Conservation (phyloP, 2,888 invertebrate genomes). For the Melanophora roralis region DNA sequence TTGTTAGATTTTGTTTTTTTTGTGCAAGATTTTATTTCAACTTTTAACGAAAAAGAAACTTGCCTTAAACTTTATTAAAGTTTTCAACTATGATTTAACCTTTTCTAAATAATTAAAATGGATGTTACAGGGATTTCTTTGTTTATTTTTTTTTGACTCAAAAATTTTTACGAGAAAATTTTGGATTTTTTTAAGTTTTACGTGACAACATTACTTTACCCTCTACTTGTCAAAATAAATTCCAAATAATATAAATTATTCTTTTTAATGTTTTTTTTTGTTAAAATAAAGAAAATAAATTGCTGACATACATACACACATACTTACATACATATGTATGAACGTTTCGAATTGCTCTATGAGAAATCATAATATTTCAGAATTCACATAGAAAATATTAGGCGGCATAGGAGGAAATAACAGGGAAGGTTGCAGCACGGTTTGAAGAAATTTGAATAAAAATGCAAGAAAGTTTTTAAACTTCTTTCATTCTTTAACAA, state of each 20-base stretch:
- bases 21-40: no score
- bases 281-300: not conserved
- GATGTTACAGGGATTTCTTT: not conserved
- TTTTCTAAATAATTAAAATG: not conserved
- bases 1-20: no score
- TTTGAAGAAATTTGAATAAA: no score
- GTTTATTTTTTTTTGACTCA: not conserved
- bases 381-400: not conserved
- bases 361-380: conserved; percentile 9
- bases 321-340: no score
- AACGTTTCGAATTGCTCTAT: conserved; percentile 32
- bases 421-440: not conserved
- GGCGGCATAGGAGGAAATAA: not conserved
- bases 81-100: no score
- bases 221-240: not conserved
- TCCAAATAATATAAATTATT: not conserved
- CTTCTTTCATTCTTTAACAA: no score
- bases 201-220: not conserved
- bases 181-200: not conserved
- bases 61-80: no score
- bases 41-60: no score
- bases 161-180: not conserved
- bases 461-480: no score
- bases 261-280: not conserved
- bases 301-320: not conserved